Base-by-base conservation (phyloP, 2,113 vertebrate genomes). In the Rhinoderma darwinii region DNA sequence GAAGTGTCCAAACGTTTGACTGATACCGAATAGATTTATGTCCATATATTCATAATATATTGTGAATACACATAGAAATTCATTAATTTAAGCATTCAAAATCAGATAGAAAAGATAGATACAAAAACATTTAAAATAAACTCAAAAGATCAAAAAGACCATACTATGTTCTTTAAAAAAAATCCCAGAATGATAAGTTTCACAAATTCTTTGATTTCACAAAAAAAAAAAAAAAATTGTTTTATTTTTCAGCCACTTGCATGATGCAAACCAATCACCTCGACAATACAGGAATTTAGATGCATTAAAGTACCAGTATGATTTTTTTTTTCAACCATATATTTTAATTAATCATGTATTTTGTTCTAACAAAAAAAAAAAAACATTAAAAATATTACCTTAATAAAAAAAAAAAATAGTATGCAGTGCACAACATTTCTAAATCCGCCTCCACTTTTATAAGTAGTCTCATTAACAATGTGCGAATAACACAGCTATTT, bases 241-340 rank as follows among this genome's bases (percentile, higher is more conserved):
- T 97, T 97, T 95, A 96, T 91, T 96, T 96, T 61, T 87, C 94
- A 96, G 94, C 94, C 95, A 96, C 91, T 92, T 94, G 93, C 96
- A 94, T 94, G 95, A 93, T 95, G 92, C 93, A 91, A 93, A 97
- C 92, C 88, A 95, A 95, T 94, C 93, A 94, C 91, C 90, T 94
- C 94, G 93, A 90, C 94, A 94, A 95, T 95, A 96, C 94, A 95
- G 90, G 92, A 90, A 93, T 92, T 93, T 91, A 91, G 93, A 94
- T 90, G 94, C 94, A 94, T 94, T 92, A 91, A 95, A 96, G 96
- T 97, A 97, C 94, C 95, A 94, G 91, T 88, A 93, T 79, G 89
- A 93, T 88, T 92, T 88, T 89, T 70, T 59, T 20, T 82, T 44
- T 25, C 68, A 87, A 74, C 86, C 50, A 87, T 61, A 75, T 75